These are phyloP conservation scores for Colinus virginianus DNA, from an alignment of 2,113 vertebrate species.

Conservation along the genomic window DNA sequence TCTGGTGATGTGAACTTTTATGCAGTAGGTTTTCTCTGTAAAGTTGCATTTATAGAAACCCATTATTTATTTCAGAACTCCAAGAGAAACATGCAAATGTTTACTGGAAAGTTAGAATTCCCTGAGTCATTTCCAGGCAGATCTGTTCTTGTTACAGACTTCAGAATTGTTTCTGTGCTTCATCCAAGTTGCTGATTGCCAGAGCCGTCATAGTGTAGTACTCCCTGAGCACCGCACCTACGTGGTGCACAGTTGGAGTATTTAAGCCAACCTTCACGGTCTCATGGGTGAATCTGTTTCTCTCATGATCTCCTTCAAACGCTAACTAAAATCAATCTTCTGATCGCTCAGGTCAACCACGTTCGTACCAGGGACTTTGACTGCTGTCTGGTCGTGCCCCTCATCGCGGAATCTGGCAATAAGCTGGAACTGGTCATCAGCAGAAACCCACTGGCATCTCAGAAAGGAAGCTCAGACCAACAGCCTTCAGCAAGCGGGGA, in stretches of 20 bases:
- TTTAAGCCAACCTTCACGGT: not conserved
- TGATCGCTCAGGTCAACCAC: slow-evolving; percentile 88
- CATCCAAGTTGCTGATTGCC: not conserved
- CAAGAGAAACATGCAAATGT: not conserved
- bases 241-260: not conserved
- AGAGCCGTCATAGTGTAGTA: not conserved
- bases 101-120: not conserved
- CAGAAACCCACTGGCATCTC: slow-evolving; percentile 87
- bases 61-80: not conserved
- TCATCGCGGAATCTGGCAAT: slow-evolving; percentile 96
- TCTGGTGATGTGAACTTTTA: not conserved
- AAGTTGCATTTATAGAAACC: not conserved
- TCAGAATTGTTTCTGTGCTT: not conserved
- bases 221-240: not conserved
- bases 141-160: not conserved
- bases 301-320: not conserved
- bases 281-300: not conserved
- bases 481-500: slow-evolving; percentile 61
- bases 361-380: slow-evolving; percentile 98
- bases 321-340: not conserved
- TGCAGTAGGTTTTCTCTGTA: not conserved
- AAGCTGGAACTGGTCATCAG: slow-evolving; percentile 96
- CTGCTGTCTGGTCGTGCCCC: slow-evolving; percentile 96
- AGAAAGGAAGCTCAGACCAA: slow-evolving; percentile 69
- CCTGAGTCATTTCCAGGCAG: not conserved